phyloP scores from a whole-genome alignment of 2,888 invertebrate genomes.

The Pseudococcus jackbeardsleyi region DNA sequence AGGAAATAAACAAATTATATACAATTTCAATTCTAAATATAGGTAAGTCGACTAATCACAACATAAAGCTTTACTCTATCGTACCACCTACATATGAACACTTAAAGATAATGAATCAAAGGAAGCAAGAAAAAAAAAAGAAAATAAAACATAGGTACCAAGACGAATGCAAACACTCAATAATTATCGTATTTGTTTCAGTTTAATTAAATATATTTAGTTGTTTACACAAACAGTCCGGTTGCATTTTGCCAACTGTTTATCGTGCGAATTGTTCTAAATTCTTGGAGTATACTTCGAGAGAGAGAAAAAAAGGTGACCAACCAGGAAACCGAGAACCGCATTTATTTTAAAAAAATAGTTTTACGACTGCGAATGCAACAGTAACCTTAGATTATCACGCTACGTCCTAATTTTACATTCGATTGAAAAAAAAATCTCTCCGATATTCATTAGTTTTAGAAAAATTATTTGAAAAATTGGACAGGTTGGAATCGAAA shows the following conservation, averaged over 20 bases:
- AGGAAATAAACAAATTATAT: background rate
- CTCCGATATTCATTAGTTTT: background rate
- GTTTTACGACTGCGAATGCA: background rate
- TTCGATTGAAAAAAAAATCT: background rate
- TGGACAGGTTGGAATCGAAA: background rate
- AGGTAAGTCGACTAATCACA: slow-evolving; percentile 12
- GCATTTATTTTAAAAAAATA: background rate
- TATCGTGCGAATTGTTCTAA: slow-evolving; percentile 47
- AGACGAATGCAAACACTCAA: background rate
- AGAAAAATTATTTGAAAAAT: background rate
- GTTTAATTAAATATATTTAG: slow-evolving; percentile 3
- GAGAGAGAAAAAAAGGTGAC: background rate
- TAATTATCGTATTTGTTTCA: slow-evolving; percentile 32
- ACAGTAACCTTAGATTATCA: background rate
- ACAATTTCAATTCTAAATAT: slow-evolving; percentile 24
- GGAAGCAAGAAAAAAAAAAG: background rate
- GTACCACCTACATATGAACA: background rate
- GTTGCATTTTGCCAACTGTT: slow-evolving; percentile 5
- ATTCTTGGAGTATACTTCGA: background rate
- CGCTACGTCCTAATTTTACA: background rate
- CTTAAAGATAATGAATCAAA: background rate
- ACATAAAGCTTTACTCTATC: background rate
- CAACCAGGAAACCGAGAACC: background rate
- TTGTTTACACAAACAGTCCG: background rate
- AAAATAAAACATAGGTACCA: background rate